phyloP scores from a whole-genome alignment of 2,888 invertebrate species.

The Hedychridium roseum region DNA sequence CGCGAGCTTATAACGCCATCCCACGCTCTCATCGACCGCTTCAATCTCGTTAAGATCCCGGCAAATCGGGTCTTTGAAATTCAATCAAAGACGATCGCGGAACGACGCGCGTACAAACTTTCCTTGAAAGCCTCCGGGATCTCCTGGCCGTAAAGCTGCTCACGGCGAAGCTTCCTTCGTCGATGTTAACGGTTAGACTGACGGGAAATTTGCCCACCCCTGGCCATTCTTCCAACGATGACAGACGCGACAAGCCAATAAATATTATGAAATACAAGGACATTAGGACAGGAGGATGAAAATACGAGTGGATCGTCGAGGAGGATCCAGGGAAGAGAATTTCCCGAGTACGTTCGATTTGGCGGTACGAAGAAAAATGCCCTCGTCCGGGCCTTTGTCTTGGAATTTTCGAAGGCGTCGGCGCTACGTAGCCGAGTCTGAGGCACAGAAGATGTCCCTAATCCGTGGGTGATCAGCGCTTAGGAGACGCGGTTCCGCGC shows the following conservation, averaged over 20 bases:
- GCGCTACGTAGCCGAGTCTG: too few relatives aligned
- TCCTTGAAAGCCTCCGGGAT: slow-evolving; percentile 2
- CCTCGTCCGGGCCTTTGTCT: too few relatives aligned
- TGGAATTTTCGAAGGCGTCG: too few relatives aligned
- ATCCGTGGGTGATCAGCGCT: slow-evolving; percentile 36
- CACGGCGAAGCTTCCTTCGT: too few relatives aligned
- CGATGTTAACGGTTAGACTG: too few relatives aligned
- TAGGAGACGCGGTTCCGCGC: slow-evolving; percentile 21
- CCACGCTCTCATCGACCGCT: slow-evolving; percentile 9
- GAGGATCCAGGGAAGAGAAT: too few relatives aligned
- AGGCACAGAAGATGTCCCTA: slow-evolving; percentile 40
- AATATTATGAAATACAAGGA: neutral
- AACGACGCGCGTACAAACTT: slow-evolving; percentile 5
- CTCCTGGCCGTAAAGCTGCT: slow-evolving; percentile 10
- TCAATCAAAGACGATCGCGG: slow-evolving; percentile 11
- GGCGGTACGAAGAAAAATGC: too few relatives aligned
- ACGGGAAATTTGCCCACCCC: slow-evolving; percentile 2
- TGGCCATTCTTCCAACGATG: too few relatives aligned
- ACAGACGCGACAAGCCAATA: too few relatives aligned
- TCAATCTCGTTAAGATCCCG: slow-evolving; percentile 1
- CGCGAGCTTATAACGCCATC: too few relatives aligned
- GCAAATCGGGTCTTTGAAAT: slow-evolving; percentile 7
- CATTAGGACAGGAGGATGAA: neutral
- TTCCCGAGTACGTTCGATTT: too few relatives aligned
- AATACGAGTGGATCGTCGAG: slow-evolving; percentile 34